These are phyloP conservation scores for Agrypnus murinus DNA, from an alignment of 2,888 invertebrate genomes.

Conservation along the genomic window DNA sequence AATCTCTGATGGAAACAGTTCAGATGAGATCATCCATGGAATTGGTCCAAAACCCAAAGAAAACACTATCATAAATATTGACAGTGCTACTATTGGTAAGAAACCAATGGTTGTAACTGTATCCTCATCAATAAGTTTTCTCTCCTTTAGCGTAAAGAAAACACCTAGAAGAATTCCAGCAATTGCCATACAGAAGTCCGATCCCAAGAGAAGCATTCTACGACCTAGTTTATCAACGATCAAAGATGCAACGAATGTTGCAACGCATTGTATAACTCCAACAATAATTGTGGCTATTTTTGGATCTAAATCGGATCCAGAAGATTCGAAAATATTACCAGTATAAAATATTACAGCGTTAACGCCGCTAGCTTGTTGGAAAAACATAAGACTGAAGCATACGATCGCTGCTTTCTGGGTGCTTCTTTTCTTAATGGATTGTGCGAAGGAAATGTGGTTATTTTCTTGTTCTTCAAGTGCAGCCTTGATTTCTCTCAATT, in stretches of 20 bases:
- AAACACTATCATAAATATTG: conserved; percentile 86
- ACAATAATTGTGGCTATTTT: conserved; percentile 84
- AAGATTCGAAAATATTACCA: conserved; percentile 81
- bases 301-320: conserved; percentile 76
- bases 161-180: conserved; percentile 82
- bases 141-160: conserved; percentile 76
- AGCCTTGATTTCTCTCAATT: conserved; percentile 77
- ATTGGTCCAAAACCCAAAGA: conserved; percentile 91
- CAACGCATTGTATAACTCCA: conserved; percentile 85
- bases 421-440: conserved; percentile 72
- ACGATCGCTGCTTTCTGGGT: conserved; percentile 81
- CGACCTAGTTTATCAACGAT: conserved; percentile 89
- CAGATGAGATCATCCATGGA: conserved; percentile 90
- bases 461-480: conserved; percentile 73
- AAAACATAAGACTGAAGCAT: conserved; percentile 87
- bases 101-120: conserved; percentile 77
- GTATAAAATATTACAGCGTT: conserved; percentile 90
- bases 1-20: conserved; percentile 86
- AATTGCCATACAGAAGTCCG: conserved; percentile 81
- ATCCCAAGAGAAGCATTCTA: conserved; percentile 82
- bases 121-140: conserved; percentile 64
- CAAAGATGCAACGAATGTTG: conserved; percentile 83
- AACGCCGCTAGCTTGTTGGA: conserved; percentile 91
- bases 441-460: conserved; percentile 74
- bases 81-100: conserved; percentile 84